Conservation (phyloP, 2,888 invertebrate genomes). For the Hoplodrina blanda region DNA sequence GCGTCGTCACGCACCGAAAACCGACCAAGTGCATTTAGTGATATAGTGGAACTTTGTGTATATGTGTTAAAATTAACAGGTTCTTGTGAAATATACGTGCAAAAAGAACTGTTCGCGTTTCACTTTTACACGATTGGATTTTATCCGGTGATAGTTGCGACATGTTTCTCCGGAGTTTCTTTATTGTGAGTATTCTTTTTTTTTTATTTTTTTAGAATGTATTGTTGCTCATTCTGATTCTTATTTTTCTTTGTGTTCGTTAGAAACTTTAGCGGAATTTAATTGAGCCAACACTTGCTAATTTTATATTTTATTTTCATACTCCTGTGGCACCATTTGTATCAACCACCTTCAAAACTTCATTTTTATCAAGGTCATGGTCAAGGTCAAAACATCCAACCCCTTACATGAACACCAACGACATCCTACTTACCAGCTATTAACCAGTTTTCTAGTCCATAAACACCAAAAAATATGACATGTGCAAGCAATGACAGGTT, state of each 20-base stretch:
- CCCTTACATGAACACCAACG: not conserved
- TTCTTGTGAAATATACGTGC: constrained; percentile 55
- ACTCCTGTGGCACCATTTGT: not conserved
- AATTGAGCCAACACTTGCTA: not conserved
- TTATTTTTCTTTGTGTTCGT: not conserved
- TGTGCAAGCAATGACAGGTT: constrained; percentile 4
- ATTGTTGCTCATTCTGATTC: constrained; percentile 14
- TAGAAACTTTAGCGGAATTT: constrained; percentile 7
- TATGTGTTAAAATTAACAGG: constrained; percentile 59
- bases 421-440: constrained; percentile 14
- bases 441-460: constrained; percentile 18
- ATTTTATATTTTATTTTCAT: not conserved
- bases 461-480: constrained; percentile 36
- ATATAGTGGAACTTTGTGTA: constrained; percentile 57
- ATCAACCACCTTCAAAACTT: not conserved
- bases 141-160: constrained; percentile 54
- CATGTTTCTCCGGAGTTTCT: constrained; percentile 55
- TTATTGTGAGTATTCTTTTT: constrained; percentile 56
- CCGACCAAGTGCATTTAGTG: constrained; percentile 52
- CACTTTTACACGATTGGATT: constrained; percentile 62
- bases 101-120: constrained; percentile 58
- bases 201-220: constrained; percentile 15
- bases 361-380: not conserved
- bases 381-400: not conserved
- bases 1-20: constrained; percentile 62